Base-by-base conservation (phyloP, 2,797 vertebrate species). In the Alectoris magna region DNA sequence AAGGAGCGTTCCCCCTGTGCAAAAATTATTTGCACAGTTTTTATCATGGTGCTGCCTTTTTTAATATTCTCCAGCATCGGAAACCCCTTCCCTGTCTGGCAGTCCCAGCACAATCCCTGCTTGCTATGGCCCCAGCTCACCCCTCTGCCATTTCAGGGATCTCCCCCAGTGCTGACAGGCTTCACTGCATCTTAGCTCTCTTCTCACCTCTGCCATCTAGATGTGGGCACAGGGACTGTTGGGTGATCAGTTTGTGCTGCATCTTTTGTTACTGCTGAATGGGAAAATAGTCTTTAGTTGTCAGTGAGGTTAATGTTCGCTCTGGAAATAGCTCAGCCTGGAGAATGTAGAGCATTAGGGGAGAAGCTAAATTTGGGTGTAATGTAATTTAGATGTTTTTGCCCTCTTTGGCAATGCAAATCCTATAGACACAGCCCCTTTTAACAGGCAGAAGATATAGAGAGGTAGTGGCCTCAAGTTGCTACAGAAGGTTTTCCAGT, bases 1-100 rank as follows among this genome's bases (percentile, higher is more conserved):
- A 89, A 91, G 75, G 93, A 93, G 77, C 55, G 66, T 56, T 95
- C 88, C 75, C 72, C 66, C 91, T 55, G 29, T 55, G 53, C 53
- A 55, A 55, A 55, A 55, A 55, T 31, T 95, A 90, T 93, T 96
- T 44, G 84, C 43, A 77, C 43, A 60, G 11, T 53, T 95, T 94
- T 85, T 94, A 87, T 83, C 74, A 34, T 19, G 48, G 75, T 1
- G 8, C 69, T 89, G 84, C 90, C 80, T 96, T 93, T 73, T 76
- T 76, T 91, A 83, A 91, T 7, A 4, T 44, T 60, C 39, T 62
- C 3, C 6, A 74, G 56, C 38, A 19, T 68, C 69, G 76, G 60
- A 66, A 86, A 62, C 49, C 49, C 82, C 63, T 38, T 36, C 31
- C 24, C 2, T 2, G 23, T 74, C 66, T 74, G 53, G 21, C 69